phyloP scores from a whole-genome alignment of 2,888 invertebrate genomes.

The Rhodophaea formosa region DNA sequence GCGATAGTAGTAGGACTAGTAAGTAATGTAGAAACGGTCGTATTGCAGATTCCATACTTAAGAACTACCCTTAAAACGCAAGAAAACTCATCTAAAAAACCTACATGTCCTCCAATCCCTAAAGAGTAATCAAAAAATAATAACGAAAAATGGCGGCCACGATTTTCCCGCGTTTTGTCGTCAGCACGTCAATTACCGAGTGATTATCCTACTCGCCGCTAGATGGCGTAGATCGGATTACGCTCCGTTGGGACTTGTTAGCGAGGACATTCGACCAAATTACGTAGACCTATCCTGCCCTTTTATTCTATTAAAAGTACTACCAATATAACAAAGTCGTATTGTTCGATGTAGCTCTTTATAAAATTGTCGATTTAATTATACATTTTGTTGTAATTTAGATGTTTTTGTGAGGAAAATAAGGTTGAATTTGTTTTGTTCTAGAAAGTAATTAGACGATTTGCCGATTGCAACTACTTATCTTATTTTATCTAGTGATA shows the following conservation, averaged over 20 bases:
- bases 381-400: not conserved
- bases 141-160: constrained; percentile 31
- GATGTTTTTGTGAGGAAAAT: not conserved
- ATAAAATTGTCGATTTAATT: not conserved
- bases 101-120: not conserved
- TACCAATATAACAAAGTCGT: not conserved
- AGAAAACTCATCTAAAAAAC: too few relatives aligned
- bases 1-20: too few relatives aligned
- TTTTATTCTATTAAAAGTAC: not conserved
- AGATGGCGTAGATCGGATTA: constrained; percentile 65
- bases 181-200: constrained; percentile 61
- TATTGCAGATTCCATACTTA: too few relatives aligned
- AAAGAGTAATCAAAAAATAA: constrained; percentile 12
- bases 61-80: too few relatives aligned
- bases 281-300: constrained; percentile 25
- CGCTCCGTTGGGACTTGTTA: constrained; percentile 54
- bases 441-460: constrained; percentile 6
- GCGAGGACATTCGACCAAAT: constrained; percentile 23
- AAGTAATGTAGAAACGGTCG: too few relatives aligned
- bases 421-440: not conserved
- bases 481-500: constrained; percentile 33
- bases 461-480: constrained; percentile 2
- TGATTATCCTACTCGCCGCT: constrained; percentile 63
- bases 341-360: constrained; percentile 20
- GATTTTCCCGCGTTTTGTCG: constrained; percentile 52